Percentiles rank a stretch among this genome's conserved stretches.
Conservation (phyloP, 2,888 invertebrate genomes). For the Camponotus fellah region DNA sequence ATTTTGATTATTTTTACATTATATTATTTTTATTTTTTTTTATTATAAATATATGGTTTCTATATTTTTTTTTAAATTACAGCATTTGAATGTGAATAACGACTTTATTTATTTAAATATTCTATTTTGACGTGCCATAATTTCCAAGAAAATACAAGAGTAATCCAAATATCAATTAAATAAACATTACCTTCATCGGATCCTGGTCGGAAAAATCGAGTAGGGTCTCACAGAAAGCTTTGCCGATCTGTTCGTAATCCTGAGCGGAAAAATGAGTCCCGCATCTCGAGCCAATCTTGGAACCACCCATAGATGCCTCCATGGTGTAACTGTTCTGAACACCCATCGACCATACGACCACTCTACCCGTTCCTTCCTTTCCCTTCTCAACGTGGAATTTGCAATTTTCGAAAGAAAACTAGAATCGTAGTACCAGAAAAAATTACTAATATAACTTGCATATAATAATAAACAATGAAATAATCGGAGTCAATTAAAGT, state of each 20-base stretch:
- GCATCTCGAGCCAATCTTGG: slow-evolving; percentile 92
- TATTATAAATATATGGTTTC: not conserved
- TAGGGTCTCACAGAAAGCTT: slow-evolving; percentile 96
- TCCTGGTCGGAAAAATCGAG: slow-evolving; percentile 96
- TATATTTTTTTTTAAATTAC: not conserved
- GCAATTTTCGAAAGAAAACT: slow-evolving; percentile 98
- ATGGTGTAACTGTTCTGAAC: slow-evolving; percentile 97
- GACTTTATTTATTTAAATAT: not conserved
- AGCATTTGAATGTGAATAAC: not conserved
- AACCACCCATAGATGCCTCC: slow-evolving; percentile 98
- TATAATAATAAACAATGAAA: no score
- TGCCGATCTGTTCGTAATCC: slow-evolving; percentile 94
- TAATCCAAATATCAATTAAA: not conserved
- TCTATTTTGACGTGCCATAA: not conserved
- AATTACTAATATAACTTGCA: not conserved
- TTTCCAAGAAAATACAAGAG: not conserved
- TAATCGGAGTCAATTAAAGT: not conserved
- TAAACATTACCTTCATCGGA: slow-evolving; percentile 90
- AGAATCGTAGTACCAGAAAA: slow-evolving; percentile 79
- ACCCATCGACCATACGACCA: slow-evolving; percentile 98
- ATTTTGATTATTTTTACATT: not conserved
- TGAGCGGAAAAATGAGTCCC: slow-evolving; percentile 94
- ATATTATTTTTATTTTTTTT: no score
- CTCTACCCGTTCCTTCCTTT: slow-evolving; percentile 97
- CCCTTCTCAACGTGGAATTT: slow-evolving; percentile 97